Evolutionary conservation across 2,888 invertebrate genomes (phyloP).

Genomic region (Dinocampus coccinellae): DNA sequence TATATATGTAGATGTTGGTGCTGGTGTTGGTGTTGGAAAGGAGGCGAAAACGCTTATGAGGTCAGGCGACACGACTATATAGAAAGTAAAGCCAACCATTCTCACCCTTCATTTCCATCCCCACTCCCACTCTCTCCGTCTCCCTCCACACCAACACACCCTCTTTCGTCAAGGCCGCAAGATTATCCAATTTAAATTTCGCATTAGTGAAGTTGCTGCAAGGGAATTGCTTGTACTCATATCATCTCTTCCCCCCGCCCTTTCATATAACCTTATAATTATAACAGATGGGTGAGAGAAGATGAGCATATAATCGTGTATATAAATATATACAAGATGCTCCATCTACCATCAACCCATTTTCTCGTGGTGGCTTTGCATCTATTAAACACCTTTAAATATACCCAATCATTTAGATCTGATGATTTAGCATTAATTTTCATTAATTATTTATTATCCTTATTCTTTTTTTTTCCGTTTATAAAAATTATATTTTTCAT

Average conservation of each 20-base stretch:
- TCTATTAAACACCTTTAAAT: slow-evolving; percentile 6
- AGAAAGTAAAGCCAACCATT: slow-evolving; percentile 1
- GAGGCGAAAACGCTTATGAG: slow-evolving; percentile 25
- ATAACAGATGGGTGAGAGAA: slow-evolving; percentile 1
- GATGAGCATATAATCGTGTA: slow-evolving; percentile 3
- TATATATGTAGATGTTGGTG: neutral
- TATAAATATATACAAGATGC: slow-evolving; percentile 1
- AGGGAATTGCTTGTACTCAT: slow-evolving; percentile 26
- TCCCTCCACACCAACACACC: neutral
- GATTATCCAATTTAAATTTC: slow-evolving; percentile 33
- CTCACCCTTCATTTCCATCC: neutral
- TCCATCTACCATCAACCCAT: neutral
- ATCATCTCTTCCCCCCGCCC: too few species aligned
- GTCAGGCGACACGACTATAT: slow-evolving; percentile 20
- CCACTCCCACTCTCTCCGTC: neutral
- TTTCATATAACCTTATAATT: slow-evolving; percentile 14
- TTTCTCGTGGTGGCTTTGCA: neutral
- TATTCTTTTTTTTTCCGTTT: too few species aligned
- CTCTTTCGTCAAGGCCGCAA: slow-evolving; percentile 23
- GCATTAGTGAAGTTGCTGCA: slow-evolving; percentile 26
- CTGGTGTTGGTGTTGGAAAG: slow-evolving; percentile 7
- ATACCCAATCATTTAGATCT: slow-evolving; percentile 2
- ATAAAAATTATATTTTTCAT: too few species aligned
- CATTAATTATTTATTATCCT: neutral
- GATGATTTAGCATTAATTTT: neutral